Conservation (phyloP, 2,113 vertebrate species). For the Hippocampus guttulatus region DNA sequence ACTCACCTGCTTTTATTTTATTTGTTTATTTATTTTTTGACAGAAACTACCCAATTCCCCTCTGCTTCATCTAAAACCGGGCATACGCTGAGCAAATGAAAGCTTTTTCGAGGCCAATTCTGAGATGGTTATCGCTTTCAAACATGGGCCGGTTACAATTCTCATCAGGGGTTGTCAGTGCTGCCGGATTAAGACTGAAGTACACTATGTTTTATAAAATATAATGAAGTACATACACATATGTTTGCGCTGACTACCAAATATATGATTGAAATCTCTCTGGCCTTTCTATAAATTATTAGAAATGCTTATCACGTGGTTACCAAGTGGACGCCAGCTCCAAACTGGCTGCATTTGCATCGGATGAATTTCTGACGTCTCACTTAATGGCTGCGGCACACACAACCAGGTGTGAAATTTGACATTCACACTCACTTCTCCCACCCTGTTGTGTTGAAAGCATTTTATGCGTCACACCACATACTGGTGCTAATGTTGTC, state of each 20-base stretch:
- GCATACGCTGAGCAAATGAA: background rate
- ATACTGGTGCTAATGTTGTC: background rate
- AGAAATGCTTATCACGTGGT: background rate
- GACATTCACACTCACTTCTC: background rate
- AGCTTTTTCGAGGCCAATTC: background rate
- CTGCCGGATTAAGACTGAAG: background rate
- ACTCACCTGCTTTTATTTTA: constrained; percentile 1
- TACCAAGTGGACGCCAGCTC: background rate
- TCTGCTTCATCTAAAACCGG: constrained; percentile 2
- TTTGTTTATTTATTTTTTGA: constrained; percentile 25
- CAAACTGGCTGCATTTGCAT: background rate
- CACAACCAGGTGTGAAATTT: background rate
- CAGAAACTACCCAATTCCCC: constrained; percentile 11
- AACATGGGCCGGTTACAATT: background rate
- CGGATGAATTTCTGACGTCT: background rate
- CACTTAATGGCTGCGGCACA: background rate
- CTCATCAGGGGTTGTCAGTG: background rate
- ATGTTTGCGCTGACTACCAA: background rate
- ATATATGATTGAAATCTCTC: too few species aligned
- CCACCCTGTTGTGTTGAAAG: background rate
- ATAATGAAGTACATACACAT: background rate
- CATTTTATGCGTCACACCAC: background rate
- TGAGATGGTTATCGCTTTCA: background rate
- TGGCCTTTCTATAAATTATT: background rate
- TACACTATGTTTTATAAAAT: background rate